phyloP scores from a whole-genome alignment of 2,888 invertebrate species.

The Stenotaenia linearis region DNA sequence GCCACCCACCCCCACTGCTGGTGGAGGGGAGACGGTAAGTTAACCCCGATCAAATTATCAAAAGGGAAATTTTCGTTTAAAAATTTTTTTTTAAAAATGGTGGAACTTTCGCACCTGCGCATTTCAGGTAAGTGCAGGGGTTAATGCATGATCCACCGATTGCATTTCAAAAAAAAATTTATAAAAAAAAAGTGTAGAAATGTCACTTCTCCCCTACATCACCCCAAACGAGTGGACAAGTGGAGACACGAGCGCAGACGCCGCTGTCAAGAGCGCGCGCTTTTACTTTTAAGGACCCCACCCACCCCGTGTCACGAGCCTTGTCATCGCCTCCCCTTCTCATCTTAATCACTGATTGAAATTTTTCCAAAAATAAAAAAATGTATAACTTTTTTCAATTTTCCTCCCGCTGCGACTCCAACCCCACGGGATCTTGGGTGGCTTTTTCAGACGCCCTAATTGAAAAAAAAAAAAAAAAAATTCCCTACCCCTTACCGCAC shows the following conservation, averaged over 20 bases:
- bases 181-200: neutral
- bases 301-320: neutral
- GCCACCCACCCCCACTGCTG: constrained; percentile 10
- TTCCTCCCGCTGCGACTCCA: neutral
- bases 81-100: too few species aligned
- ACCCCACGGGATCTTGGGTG: neutral
- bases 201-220: neutral
- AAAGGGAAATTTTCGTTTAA: neutral
- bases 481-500: neutral
- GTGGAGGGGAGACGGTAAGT: constrained; percentile 19
- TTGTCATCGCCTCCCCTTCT: neutral
- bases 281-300: constrained; percentile 4
- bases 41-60: neutral
- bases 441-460: constrained; percentile 2
- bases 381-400: neutral
- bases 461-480: constrained; percentile 8
- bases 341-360: constrained; percentile 7
- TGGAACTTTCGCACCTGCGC: neutral
- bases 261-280: neutral
- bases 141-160: neutral
- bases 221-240: constrained; percentile 5
- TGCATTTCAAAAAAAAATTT: neutral
- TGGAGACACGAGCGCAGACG: neutral
- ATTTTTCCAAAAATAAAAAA: neutral
- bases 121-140: neutral